Evolutionary conservation across 2,888 invertebrate genomes (phyloP), one percentile per base, ranked within the genome.

Genomic region (Cryptus viduatorius): DNA sequence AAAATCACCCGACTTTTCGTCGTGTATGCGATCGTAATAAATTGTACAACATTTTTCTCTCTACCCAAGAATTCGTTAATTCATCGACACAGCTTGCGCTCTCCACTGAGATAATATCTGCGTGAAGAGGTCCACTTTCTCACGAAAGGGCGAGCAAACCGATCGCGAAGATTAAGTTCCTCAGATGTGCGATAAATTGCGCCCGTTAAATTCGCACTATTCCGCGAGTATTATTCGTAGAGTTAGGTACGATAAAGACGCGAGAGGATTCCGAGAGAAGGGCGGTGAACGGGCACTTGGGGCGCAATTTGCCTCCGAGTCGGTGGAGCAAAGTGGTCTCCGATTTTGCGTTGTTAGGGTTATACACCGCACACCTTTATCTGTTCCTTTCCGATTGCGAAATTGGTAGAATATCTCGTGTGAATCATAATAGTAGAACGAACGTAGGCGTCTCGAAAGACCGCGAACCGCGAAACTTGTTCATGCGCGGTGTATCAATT

Each of bases 361-460:
- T 24, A 24, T 24, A 24, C 24, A 24, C 24, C 12, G 42, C 29
- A 56, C 67, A 19, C 44, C 37, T 37, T 37, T 37, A 37, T 8
- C 37, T 8, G 37, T 31, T 19, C 5, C 24, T 16, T 53, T 56
- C 5, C 46, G 44, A 48, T 78, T 69, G 68, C 59, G 16, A 69
- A 78, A 79, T 72, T 56, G 24, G 16, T 48, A 64, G n/a, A 79
- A 72, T 53, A 44, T 72, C 56, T 69, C 59, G 61, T 29, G 75
- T 67, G 71, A 79, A 79, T 79, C 46, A 68, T 73, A 73, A 73
- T 46, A 80, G 59, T 68, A 56, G 73, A 80, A 67, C 67, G 46
- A 46, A 56, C 56, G 53, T 67, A 59, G 67, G 31, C 59, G 59
- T 73, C 46, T 56, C 16, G 59, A 14, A 29, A 53, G 44, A 24